A percentile compares a stretch with the other conserved stretches of the same genome.
phyloP scores from a whole-genome alignment of 2,888 invertebrate genomes.

The Cosmia trapezina region DNA sequence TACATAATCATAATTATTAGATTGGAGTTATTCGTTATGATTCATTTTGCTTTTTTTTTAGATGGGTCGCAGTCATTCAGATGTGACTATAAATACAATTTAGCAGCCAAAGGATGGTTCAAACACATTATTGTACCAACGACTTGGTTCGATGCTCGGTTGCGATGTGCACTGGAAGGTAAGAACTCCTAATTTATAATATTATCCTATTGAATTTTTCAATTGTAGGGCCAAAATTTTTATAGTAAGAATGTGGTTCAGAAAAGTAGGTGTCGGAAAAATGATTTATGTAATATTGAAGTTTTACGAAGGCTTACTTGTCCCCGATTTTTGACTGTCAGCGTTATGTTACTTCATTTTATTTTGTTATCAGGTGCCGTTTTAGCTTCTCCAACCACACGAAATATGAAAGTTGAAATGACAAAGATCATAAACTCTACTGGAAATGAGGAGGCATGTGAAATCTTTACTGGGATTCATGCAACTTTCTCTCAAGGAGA shows the following conservation, averaged over 20 bases:
- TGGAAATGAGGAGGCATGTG: background rate
- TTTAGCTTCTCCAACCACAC: constrained; percentile 50
- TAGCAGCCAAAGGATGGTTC: constrained; percentile 36
- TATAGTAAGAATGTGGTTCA: background rate
- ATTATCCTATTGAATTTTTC: background rate
- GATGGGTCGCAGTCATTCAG: constrained; percentile 30
- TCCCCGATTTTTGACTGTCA: background rate
- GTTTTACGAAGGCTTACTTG: background rate
- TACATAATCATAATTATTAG: background rate
- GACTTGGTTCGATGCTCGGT: constrained; percentile 39
- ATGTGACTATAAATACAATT: constrained; percentile 47
- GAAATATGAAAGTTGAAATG: constrained; percentile 13
- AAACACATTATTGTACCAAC: constrained; percentile 32
- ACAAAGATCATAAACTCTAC: background rate
- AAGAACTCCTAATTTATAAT: background rate
- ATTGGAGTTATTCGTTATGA: background rate
- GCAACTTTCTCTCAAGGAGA: constrained; percentile 50
- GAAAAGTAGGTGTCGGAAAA: background rate
- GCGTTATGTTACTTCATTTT: background rate
- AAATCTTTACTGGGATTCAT: constrained; percentile 57
- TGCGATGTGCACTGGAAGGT: constrained; percentile 38
- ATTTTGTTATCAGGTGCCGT: constrained; percentile 44
- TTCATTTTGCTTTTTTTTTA: background rate
- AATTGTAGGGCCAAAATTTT: background rate
- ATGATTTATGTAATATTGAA: background rate